Evolutionary conservation across 2,888 invertebrate genomes (phyloP).

Genomic region (Drosophila acutilabella): DNA sequence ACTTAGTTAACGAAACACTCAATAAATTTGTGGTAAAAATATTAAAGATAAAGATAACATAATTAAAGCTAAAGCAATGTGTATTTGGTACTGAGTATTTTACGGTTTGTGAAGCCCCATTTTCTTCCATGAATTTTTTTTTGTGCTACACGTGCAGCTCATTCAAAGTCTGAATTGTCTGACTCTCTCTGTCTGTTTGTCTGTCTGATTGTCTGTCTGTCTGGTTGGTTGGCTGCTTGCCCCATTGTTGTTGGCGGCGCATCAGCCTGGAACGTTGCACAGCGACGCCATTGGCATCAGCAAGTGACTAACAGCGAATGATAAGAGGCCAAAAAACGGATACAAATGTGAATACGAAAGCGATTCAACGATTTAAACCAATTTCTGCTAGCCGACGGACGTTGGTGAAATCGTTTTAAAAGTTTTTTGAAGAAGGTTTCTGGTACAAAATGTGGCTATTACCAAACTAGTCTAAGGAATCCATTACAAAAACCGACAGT

Average conservation of each 20-base stretch:
- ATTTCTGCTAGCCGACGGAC: constrained; percentile 44
- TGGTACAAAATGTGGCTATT: neutral
- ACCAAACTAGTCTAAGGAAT: neutral
- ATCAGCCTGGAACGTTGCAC: constrained; percentile 71
- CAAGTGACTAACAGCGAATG: constrained; percentile 26
- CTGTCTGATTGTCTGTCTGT: constrained; percentile 9
- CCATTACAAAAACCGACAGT: constrained; percentile 9
- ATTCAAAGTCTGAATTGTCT: constrained; percentile 18
- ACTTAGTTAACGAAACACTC: too few relatives aligned
- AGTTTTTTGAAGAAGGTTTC: constrained; percentile 19
- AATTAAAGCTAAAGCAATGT: too few relatives aligned
- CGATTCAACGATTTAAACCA: constrained; percentile 50
- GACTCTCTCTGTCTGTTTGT: neutral
- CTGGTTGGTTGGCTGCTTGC: constrained; percentile 1
- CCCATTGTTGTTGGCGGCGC: constrained; percentile 46
- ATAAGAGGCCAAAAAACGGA: neutral
- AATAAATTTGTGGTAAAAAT: too few relatives aligned
- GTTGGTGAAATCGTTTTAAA: constrained; percentile 33
- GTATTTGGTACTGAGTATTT: neutral
- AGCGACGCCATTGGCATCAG: constrained; percentile 56
- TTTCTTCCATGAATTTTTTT: constrained; percentile 12
- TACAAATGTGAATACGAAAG: neutral
- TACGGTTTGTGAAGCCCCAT: neutral
- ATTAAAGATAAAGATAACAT: too few relatives aligned
- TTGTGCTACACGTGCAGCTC: constrained; percentile 40